Evolutionary conservation across 2,113 vertebrate genomes (phyloP), one percentile per base, ranked within the genome.

Genomic region (Pithys albifrons): DNA sequence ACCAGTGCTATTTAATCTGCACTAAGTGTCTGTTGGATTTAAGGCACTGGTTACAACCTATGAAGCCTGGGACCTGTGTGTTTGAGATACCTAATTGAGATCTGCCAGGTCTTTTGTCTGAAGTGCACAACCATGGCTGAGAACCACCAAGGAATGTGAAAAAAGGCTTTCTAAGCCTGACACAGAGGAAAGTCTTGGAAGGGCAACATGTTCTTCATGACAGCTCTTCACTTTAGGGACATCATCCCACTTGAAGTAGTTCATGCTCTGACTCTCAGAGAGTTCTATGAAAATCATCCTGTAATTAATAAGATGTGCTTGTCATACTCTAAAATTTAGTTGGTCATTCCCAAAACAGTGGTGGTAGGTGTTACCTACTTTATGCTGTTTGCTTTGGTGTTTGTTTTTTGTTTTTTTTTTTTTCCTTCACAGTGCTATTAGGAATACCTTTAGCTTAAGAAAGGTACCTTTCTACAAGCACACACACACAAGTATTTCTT

Each of bases 1-100:
- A 89, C 88, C 93, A 85, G 76, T 46, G 83, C 92, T 71, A 96
- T 96, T 87, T 81, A 84, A 92, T 89, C 89, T 85, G 65, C 73
- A 79, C 86, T 79, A 86, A 93, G 88, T 89, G 83, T 85, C 93
- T 86, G 43, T 52, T 69, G 62, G 85, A 88, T 91, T 89, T 74
- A 81, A 95, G 76, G 82, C 37, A 49, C 65, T 92, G 79, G 79
- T 84, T 93, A 74, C 77, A 92, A 91, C 90, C 88, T 65, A 23
- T 37, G 80, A 91, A 91, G 88, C 45, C 58, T 41, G 37, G 45
- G 25, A 93, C 75, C 39, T 86, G 59, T 57, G 55, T 82, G 2
- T 70, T 16, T 64, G 55, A 92, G 85, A 91, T 45, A 89, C 74
- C 49, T 83, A 54, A 66, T 0, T 86, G 67, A 89, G 77, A 89